phyloP scores from a whole-genome alignment of 2,888 invertebrate species.

The Amblyjoppa proteus region DNA sequence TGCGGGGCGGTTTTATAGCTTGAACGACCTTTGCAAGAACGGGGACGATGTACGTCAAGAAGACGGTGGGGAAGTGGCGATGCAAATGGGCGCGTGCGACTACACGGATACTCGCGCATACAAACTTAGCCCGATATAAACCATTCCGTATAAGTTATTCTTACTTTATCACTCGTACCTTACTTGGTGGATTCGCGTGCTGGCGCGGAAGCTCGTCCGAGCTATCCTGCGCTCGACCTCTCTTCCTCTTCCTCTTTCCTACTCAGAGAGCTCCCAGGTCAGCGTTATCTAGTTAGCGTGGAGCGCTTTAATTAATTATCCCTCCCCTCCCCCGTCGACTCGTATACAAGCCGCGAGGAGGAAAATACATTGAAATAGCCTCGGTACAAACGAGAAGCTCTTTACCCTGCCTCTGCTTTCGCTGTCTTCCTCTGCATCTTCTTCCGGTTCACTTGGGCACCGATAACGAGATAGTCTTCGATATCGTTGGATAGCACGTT shows the following conservation, averaged over 20 bases:
- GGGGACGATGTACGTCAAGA: constrained; percentile 46
- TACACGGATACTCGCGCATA: constrained; percentile 38
- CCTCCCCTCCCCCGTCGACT: constrained; percentile 18
- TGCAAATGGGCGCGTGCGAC: constrained; percentile 43
- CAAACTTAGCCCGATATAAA: constrained; percentile 11
- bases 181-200: constrained; percentile 57
- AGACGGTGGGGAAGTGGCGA: constrained; percentile 39
- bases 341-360: constrained; percentile 58
- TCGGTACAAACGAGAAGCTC: constrained; percentile 23
- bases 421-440: neutral
- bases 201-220: constrained; percentile 53
- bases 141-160: constrained; percentile 63
- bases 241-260: constrained; percentile 20
- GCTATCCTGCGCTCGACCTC: constrained; percentile 38
- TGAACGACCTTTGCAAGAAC: constrained; percentile 12
- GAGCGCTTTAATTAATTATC: constrained; percentile 62
- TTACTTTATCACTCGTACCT: constrained; percentile 60
- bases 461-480: neutral
- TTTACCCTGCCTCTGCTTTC: constrained; percentile 4
- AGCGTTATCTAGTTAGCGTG: constrained; percentile 64
- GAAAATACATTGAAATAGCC: constrained; percentile 49
- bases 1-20: neutral
- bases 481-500: constrained; percentile 6
- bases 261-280: constrained; percentile 24
- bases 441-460: constrained; percentile 3